A percentile compares a stretch with the other conserved stretches of the same genome.
phyloP scores from a whole-genome alignment of 2,888 invertebrate species.

The Subacronicta megacephala region DNA sequence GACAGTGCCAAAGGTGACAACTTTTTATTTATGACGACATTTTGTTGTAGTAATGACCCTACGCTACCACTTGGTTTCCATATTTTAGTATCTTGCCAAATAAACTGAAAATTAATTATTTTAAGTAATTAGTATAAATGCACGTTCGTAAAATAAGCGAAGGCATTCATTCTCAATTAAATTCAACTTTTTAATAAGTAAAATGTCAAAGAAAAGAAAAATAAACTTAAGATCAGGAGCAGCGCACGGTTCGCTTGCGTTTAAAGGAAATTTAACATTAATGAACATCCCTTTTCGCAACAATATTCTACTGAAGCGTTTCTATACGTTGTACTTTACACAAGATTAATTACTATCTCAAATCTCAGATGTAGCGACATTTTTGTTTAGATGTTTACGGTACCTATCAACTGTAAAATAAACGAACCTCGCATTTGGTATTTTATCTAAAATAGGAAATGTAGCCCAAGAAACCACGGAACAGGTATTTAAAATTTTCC shows the following conservation, averaged over 20 bases:
- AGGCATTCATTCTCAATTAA: slow-evolving; percentile 38
- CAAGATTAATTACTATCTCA: slow-evolving; percentile 55
- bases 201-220: slow-evolving; percentile 61
- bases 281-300: slow-evolving; percentile 62
- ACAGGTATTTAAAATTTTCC: too few species aligned
- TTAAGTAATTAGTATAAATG: slow-evolving; percentile 42
- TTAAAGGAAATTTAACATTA: slow-evolving; percentile 66
- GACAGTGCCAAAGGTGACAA: slow-evolving; percentile 9
- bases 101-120: slow-evolving; percentile 27
- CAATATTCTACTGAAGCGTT: slow-evolving; percentile 54
- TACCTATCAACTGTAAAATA: background rate
- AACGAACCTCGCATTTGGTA: background rate
- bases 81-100: slow-evolving; percentile 8
- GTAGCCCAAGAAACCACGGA: too few species aligned
- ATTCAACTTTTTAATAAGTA: slow-evolving; percentile 53
- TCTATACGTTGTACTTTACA: slow-evolving; percentile 38
- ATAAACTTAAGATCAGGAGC: slow-evolving; percentile 44
- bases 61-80: background rate
- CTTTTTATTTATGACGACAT: slow-evolving; percentile 16
- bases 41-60: slow-evolving; percentile 30
- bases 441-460: too few species aligned
- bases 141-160: slow-evolving; percentile 41
- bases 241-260: slow-evolving; percentile 54
- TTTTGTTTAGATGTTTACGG: slow-evolving; percentile 10
- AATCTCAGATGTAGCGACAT: slow-evolving; percentile 30